Base-by-base conservation (phyloP, 2,113 vertebrate species). In the Brienomyrus brachyistius region DNA sequence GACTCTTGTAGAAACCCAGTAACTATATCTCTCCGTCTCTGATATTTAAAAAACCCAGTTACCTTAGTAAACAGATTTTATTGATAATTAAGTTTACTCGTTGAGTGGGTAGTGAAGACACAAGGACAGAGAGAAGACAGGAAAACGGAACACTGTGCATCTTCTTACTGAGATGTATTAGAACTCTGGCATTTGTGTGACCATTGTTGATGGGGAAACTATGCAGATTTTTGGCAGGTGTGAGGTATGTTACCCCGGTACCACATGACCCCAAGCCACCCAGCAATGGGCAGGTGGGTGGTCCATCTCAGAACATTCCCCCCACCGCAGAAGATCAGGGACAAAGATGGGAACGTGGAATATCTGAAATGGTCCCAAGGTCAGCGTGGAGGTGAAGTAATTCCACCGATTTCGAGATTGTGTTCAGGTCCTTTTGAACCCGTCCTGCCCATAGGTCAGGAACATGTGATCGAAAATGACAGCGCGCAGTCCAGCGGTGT, bases 201-300 rank as follows among this genome's bases (percentile, higher is more conserved):
- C 94, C 93, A 88, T 93, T 94, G 95, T 93, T 96, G 95, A 94
- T 94, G 94, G 88, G 88, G 93, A 94, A 94, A 94, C 95, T 94
- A 93, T 95, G 94, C 93, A 95, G 94, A 94, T 95, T 92, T 93
- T 85, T 85, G n/a, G 47, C 2, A 93, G 90, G 91, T 89, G 92
- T 89, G 90, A 91, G 93, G 94, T 94, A 92, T 93, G 92, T 89
- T 89, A 91, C 85, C 50, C n/a, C 85, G 93, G 94, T 94, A 92
- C 93, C 90, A 35, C 51, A 13, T 59, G 31, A n/a, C 86, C 35
- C 19, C 90, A 91, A 92, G 93, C 94, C 93, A 89, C 90, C 94
- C 0, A 88, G 90, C 94, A 92, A 91, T 93, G 94, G 93, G 92
- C 91, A 93, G 91, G 91, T 0, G 0, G 93, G 92, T 90, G 94